phyloP scores from a whole-genome alignment of 2,797 vertebrate species.

The Alauda arvensis region DNA sequence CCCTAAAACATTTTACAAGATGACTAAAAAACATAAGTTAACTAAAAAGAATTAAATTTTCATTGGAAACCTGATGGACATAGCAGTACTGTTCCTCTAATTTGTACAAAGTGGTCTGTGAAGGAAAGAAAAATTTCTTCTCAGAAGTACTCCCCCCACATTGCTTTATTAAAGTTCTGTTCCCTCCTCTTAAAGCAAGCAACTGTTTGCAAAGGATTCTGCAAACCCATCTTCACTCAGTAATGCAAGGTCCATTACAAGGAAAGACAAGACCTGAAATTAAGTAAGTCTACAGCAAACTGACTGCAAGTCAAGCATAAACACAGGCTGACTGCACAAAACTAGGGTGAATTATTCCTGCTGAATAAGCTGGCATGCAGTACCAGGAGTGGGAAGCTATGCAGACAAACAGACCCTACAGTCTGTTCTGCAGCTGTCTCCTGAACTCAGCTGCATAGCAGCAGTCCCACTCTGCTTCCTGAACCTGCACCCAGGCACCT shows the following conservation, averaged over 20 bases:
- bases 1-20: neutral
- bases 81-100: neutral
- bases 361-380: neutral
- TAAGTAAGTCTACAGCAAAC: neutral
- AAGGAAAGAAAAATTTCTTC: neutral
- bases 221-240: neutral
- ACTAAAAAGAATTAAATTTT: neutral
- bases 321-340: neutral
- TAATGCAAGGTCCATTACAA: neutral
- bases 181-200: neutral
- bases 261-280: neutral
- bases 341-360: neutral
- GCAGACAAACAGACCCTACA: neutral
- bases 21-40: neutral
- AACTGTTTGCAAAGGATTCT: neutral
- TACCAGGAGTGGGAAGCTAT: neutral
- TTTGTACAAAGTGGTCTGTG: neutral
- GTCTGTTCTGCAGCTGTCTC: neutral
- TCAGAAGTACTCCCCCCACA: neutral
- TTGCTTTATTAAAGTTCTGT: neutral
- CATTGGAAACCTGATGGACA: neutral
- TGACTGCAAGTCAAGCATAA: neutral
- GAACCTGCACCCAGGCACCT: neutral
- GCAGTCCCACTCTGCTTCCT: neutral
- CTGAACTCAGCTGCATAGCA: neutral